Base-by-base conservation (phyloP, 2,888 invertebrate species). In the Ectemnius lituratus region DNA sequence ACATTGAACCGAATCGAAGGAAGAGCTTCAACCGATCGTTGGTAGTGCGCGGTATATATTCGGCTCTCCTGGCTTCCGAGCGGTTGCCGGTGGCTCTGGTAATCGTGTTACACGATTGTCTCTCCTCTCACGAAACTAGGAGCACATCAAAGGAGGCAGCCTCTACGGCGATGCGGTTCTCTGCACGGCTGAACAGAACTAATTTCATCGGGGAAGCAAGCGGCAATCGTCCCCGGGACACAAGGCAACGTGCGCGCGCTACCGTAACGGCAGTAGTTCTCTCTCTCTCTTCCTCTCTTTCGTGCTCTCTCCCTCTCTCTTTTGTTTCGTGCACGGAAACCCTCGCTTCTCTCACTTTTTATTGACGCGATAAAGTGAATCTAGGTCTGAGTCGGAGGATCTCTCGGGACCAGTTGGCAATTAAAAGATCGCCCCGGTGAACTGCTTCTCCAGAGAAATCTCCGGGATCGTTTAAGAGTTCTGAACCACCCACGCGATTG, bases 31-130 rank as follows among this genome's bases (percentile, higher is more conserved):
- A 60, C 37, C 58, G 58, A 37, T 37, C 3, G 23, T 23, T 3
- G 23, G 23, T 23, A 23, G 23, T 23, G 23, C 23, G 23, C 23
- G 23, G 23, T 3, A 3, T 2, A 4, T 6, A 2, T 11, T 37
- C 37, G 37, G 37, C 11, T 37, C 37, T 11, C 37, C 37, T 37
- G 23, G 23, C 23, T 23, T 2, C 23, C 23, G 23, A 23, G 23
- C 37, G 37, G 4, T 11, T 37, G 8, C 37, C 37, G 37, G 6
- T 37, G 60, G 61, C 49, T 74, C 70, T 70, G 67, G 79, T 82
- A 81, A 82, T 82, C 82, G 71, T 64, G 70, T 82, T 82, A 82
- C 62, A 28, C 79, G 79, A 76, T 81, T 81, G 79, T 76, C 83
- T 75, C 73, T 76, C 74, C 67, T 80, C 16, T 52, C 62, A 57